Percentiles rank a stretch among this genome's conserved stretches.
Evolutionary conservation across 2,888 invertebrate genomes (phyloP).

Genomic region (Nephrotoma flavescens): DNA sequence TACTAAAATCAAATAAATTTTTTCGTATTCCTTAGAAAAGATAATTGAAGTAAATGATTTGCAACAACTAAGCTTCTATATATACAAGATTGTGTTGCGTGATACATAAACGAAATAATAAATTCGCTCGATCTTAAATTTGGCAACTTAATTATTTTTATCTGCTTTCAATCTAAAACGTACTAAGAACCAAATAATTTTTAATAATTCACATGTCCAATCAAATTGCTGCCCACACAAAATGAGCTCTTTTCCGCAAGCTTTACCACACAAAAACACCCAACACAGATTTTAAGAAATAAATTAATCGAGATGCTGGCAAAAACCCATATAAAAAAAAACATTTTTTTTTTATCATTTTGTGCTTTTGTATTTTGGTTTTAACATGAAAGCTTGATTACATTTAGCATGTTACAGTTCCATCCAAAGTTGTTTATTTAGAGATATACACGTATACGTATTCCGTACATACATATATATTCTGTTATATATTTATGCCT

Average conservation of each 20-base stretch:
- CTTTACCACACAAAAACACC: not conserved
- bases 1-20: too few species aligned
- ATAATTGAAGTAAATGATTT: too few species aligned
- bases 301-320: not conserved
- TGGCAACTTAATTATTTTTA: not conserved
- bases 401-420: not conserved
- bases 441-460: too few species aligned
- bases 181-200: not conserved
- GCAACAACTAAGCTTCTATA: too few species aligned
- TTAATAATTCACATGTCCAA: not conserved
- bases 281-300: not conserved
- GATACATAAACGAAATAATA: too few species aligned
- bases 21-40: too few species aligned
- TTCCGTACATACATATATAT: not conserved
- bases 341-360: not conserved
- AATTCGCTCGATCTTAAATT: not conserved
- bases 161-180: not conserved
- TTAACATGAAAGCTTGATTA: not conserved
- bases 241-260: not conserved
- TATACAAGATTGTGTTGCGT: too few species aligned
- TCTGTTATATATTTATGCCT: not conserved
- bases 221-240: not conserved
- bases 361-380: too few species aligned
- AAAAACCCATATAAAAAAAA: not conserved
- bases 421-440: not conserved